Base-by-base conservation (phyloP, 1,140 invertebrate species). In the Saccostrea glomerata region DNA sequence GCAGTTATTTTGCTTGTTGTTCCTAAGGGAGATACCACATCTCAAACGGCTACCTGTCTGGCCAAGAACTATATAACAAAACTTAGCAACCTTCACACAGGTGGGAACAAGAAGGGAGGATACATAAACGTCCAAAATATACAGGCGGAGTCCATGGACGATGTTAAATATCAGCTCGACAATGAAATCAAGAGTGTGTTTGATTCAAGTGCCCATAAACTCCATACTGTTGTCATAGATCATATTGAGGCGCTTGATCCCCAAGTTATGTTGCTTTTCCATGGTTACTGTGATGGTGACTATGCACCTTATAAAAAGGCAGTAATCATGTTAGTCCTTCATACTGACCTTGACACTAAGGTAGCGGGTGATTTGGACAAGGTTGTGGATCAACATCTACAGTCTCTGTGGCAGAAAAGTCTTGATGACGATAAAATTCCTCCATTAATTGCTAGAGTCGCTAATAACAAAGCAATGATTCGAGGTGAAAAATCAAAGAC, bases 211-310 rank as follows among this genome's bases (percentile, higher is more conserved):
- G 36, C 87, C 11, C 25, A 58, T n/a, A 55, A 87, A 17, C 55
- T 83, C 13, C 87, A 88, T 77, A 88, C 89, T 20, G 84, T 93
- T 30, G 88, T 93, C 13, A 70, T 94, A 20, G 91, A 92, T 84
- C 91, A 93, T 87, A 73, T 94, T 36, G 92, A 94, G 77, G 54
- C 60, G 0, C 82, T 94, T 9, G 73, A 89, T 3, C 90, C 91
- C 0, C 63, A 87, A 36, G 92, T 91, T 20, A 89, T 92, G 9
- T 87, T 94, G 23, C 85, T 94, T 17, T 89, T 94, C 13, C 93
- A 94, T 91, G 92, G 91, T 30, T 93, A 91, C 73, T 94, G 93
- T 87, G 93, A 94, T 84, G 90, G 90, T 47, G 93, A 93, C 83
- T 92, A 94, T 88, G 93, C 93, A 17, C 93, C 93, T 13, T 92